These are phyloP conservation scores for Nysson spinosus DNA, from an alignment of 2,888 invertebrate species.

Conservation along the genomic window DNA sequence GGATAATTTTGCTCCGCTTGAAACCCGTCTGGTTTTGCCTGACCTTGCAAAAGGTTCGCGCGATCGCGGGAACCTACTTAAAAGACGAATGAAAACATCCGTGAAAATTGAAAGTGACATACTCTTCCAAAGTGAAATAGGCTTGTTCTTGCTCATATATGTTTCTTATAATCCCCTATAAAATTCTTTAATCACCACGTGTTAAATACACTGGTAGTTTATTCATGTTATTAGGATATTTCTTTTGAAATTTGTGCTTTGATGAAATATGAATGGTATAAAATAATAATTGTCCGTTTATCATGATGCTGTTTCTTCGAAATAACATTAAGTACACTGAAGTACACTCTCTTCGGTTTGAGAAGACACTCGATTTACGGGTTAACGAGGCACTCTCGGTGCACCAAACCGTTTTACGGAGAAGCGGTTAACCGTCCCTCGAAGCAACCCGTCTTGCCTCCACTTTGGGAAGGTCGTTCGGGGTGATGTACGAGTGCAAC, in stretches of 20 bases:
- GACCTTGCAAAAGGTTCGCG: too few species aligned
- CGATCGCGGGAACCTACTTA: too few species aligned
- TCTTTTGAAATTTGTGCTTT: too few species aligned
- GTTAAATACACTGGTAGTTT: too few species aligned
- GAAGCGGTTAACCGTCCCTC: slow-evolving; percentile 49
- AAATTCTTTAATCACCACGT: too few species aligned
- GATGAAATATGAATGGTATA: background rate
- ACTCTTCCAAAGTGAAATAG: too few species aligned
- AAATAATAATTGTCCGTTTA: slow-evolving; percentile 32
- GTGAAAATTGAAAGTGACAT: too few species aligned
- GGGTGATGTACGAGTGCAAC: slow-evolving; percentile 35
- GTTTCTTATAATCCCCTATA: too few species aligned
- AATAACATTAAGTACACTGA: slow-evolving; percentile 44
- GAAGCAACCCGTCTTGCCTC: slow-evolving; percentile 32
- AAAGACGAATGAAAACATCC: too few species aligned
- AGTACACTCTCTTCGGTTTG: slow-evolving; percentile 46
- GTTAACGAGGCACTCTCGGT: slow-evolving; percentile 52
- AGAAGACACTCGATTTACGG: slow-evolving; percentile 54
- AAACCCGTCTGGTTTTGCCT: slow-evolving; percentile 12
- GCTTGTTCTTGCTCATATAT: too few species aligned
- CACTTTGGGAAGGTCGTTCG: slow-evolving; percentile 38
- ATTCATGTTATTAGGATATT: too few species aligned
- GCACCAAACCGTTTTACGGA: slow-evolving; percentile 47
- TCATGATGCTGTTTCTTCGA: slow-evolving; percentile 43
- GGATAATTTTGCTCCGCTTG: slow-evolving; percentile 42